phyloP scores from a whole-genome alignment of 2,797 vertebrate species.

The Oceanodroma leucorhoa region DNA sequence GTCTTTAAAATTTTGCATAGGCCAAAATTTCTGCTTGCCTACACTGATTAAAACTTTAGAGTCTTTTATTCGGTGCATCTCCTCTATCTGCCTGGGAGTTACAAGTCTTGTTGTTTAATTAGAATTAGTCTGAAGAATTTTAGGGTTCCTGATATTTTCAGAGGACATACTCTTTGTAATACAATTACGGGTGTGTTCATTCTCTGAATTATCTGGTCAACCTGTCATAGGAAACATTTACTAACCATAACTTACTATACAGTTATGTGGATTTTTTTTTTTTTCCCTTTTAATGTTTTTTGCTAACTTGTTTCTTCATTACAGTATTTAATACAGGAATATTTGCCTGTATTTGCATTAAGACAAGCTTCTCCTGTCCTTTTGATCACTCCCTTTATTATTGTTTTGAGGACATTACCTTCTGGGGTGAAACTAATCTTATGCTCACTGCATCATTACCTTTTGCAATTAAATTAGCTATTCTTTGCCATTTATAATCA shows the following conservation, averaged over 20 bases:
- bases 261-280: neutral
- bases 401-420: constrained; percentile 60
- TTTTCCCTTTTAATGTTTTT: neutral
- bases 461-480: constrained; percentile 68
- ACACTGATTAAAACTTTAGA: neutral
- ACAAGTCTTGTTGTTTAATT: neutral
- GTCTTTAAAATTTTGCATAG: neutral
- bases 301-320: neutral
- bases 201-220: neutral
- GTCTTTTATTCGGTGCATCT: neutral
- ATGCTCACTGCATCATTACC: constrained; percentile 67
- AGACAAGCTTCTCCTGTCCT: neutral
- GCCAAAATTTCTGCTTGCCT: neutral
- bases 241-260: neutral
- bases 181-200: neutral
- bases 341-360: constrained; percentile 18
- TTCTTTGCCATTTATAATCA: constrained; percentile 68
- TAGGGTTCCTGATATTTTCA: neutral
- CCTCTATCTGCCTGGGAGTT: neutral
- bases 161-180: neutral
- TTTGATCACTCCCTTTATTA: neutral
- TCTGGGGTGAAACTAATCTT: constrained; percentile 61
- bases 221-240: neutral
- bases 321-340: neutral
- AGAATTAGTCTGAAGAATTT: neutral